Base-by-base conservation (phyloP, 2,797 vertebrate species). In the Echeneis naucrates region DNA sequence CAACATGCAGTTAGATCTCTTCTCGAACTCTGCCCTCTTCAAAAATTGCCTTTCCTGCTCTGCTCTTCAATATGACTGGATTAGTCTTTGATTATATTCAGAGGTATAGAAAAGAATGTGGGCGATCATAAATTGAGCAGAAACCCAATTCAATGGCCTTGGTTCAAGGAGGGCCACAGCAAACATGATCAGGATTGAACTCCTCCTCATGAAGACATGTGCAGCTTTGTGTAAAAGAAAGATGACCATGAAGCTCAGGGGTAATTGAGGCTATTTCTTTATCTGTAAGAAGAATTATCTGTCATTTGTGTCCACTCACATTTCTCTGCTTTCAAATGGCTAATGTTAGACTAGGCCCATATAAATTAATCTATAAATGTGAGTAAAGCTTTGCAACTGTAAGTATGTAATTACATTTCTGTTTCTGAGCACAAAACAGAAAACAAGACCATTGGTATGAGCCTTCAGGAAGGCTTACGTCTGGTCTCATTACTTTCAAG, bases 401-500 rank as follows among this genome's bases (percentile, higher is more conserved):
- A 65, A 66, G 51, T 57, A 23, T 67, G 33, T 32, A 38, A 53
- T 53, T 71, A 60, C 19, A 50, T 51, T 37, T 4, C n/a, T 16
- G 37, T 52, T 55, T 51, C 23, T 51, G 30, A 76, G 33, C 8
- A 24, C 9, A 30, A 55, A 2, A n/a, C 32, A 45, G 55, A 27
- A 60, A 42, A 37, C 53, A n/a, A 56, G 38, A 63, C 4, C 5
- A 24, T 54, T 11, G 26, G 50, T 56, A 38, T 69, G 74, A 67
- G 53, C 59, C 50, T 72, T 73, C 38, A 66, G 19, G 57, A 59
- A 51, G 38, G 37, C 30, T 64, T 11, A 66, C 24, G 45, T 75
- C 55, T 62, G 2, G 40, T 77, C 32, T 45, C 12, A 58, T 67
- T 58, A 59, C 40, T 65, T 67, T 70, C 0, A 0, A 85, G 74